Evolutionary conservation across 2,797 vertebrate genomes (phyloP).

Genomic region (Typhlichthys eigenmanni): DNA sequence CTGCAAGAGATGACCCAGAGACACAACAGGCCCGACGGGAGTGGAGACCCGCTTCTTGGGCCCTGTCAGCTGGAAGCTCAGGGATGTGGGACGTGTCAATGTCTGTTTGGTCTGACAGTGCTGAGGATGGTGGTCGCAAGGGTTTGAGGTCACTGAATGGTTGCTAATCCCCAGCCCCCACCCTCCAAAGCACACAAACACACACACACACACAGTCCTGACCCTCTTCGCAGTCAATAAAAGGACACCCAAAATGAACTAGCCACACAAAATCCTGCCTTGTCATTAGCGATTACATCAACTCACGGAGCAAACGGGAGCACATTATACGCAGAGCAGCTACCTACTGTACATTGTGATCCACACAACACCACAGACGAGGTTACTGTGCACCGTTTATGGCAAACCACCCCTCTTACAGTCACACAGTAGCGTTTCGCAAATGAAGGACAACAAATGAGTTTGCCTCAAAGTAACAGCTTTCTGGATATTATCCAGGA

Average conservation of each 20-base stretch:
- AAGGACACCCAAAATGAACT: constrained; percentile 66
- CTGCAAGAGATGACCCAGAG: constrained; percentile 73
- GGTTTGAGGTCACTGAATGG: constrained; percentile 62
- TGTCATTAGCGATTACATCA: constrained; percentile 73
- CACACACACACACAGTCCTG: constrained; percentile 11
- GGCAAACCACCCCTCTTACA: constrained; percentile 39
- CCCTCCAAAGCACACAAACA: neutral
- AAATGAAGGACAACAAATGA: constrained; percentile 64
- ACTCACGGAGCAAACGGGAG: constrained; percentile 56
- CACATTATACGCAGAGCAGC: constrained; percentile 49
- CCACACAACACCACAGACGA: constrained; percentile 34
- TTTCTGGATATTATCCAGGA: constrained; percentile 83
- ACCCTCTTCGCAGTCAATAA: constrained; percentile 33
- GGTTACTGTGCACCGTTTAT: constrained; percentile 17
- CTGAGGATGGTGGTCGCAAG: constrained; percentile 41
- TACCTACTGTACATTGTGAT: constrained; percentile 37
- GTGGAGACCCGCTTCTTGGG: constrained; percentile 70
- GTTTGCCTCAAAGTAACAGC: constrained; percentile 76
- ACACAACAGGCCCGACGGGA: constrained; percentile 73
- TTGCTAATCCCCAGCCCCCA: constrained; percentile 40
- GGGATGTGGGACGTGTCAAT: constrained; percentile 68
- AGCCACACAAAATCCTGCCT: constrained; percentile 59
- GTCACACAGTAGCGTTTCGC: constrained; percentile 32
- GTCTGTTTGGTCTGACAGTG: constrained; percentile 64
- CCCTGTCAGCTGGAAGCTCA: constrained; percentile 70